These are phyloP conservation scores for Odobenus rosmarus DNA, from an alignment of 2,113 vertebrate genomes.

Conservation along the genomic window DNA sequence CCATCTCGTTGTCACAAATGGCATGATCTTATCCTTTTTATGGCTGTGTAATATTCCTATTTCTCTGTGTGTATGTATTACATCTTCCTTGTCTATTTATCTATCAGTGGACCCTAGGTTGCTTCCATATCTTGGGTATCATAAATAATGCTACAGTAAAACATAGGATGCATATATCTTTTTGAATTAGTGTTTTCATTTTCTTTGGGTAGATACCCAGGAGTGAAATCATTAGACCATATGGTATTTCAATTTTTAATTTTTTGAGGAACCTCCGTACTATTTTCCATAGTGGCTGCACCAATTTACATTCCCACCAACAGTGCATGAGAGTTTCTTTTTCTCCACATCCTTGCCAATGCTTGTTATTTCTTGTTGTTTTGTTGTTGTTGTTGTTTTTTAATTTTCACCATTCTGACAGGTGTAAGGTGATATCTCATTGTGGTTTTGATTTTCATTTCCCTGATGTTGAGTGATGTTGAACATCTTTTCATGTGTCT, in stretches of 20 bases:
- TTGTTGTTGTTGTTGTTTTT: background rate
- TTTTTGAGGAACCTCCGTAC: background rate
- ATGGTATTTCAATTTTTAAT: background rate
- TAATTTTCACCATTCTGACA: background rate
- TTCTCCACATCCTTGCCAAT: background rate
- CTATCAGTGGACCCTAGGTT: background rate
- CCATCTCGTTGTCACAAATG: background rate
- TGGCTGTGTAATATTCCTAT: background rate
- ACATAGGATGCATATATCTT: background rate
- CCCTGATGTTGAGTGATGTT: background rate
- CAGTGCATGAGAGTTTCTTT: background rate
- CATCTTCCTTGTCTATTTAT: background rate
- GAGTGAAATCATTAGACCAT: background rate
- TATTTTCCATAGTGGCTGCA: background rate
- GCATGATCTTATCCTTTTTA: background rate
- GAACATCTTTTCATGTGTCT: background rate
- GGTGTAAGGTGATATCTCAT: background rate
- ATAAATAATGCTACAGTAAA: background rate
- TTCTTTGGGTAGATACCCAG: background rate
- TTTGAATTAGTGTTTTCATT: background rate
- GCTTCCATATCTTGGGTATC: background rate
- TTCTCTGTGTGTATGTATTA: background rate
- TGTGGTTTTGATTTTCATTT: background rate
- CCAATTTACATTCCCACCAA: background rate
- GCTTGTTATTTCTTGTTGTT: background rate